Conservation (phyloP, 1,140 invertebrate species). For the Drosophila varians region DNA sequence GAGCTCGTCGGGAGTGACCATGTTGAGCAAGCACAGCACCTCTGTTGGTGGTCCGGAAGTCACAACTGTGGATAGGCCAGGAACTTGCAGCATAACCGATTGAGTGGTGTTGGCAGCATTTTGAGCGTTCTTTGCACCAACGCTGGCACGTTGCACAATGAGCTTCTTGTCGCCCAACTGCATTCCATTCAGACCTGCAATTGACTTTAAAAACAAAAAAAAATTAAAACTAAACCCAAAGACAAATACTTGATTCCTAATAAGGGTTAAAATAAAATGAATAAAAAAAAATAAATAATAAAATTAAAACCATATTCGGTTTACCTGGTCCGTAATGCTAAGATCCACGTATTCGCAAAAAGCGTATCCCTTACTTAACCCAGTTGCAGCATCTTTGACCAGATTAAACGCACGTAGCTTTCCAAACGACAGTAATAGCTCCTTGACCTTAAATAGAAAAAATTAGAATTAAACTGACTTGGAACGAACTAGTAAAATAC, state of each 20-base stretch:
- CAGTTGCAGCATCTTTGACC: constrained; percentile 98
- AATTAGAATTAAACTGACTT: not conserved
- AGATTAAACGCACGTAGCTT: constrained; percentile 99
- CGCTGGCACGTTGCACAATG: constrained; percentile 98
- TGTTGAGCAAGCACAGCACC: constrained; percentile 98
- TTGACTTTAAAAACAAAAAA: constrained; percentile 88
- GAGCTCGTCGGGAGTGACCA: constrained; percentile 99
- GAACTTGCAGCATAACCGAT: constrained; percentile 90
- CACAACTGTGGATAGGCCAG: constrained; percentile 93
- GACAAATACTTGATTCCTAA: no score
- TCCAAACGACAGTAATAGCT: constrained; percentile 98
- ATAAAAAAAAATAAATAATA: no score
- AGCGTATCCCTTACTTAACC: constrained; percentile 98
- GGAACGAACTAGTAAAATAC: constrained; percentile 81
- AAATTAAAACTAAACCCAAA: no score
- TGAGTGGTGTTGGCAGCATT: constrained; percentile 89
- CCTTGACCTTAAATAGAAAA: constrained; percentile 91
- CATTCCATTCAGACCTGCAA: constrained; percentile 99
- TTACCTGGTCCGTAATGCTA: constrained; percentile 97
- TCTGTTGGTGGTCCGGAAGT: constrained; percentile 97
- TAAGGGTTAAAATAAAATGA: no score
- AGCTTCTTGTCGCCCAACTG: constrained; percentile 99
- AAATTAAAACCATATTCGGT: no score
- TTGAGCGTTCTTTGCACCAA: constrained; percentile 96
- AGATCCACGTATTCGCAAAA: constrained; percentile 99